Conservation (phyloP, 1,140 invertebrate genomes). For the Pseudomyrmex concolor region DNA sequence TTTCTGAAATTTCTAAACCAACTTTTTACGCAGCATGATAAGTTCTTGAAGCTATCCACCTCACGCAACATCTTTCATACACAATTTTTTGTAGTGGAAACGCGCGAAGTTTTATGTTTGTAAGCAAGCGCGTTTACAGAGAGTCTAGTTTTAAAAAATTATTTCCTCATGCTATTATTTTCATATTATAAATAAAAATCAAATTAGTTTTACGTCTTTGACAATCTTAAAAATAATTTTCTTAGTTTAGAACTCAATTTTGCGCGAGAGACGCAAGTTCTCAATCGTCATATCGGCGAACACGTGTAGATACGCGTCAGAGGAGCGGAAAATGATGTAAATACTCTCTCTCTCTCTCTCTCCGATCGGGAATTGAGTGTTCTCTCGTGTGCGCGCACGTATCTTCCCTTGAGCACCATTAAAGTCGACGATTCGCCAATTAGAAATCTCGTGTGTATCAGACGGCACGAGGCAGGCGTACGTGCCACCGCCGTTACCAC, state of each 20-base stretch:
- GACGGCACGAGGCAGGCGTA: slow-evolving; percentile 42
- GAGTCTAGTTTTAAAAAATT: not conserved
- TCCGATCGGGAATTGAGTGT: slow-evolving; percentile 58
- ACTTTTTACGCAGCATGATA: not conserved
- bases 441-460: slow-evolving; percentile 68
- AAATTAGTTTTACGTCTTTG: no score
- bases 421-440: slow-evolving; percentile 69
- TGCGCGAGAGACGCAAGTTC: not conserved
- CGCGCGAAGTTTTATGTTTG: not conserved
- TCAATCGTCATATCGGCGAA: not conserved
- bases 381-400: slow-evolving; percentile 37
- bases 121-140: not conserved
- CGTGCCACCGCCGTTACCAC: slow-evolving; percentile 49
- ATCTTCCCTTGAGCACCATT: slow-evolving; percentile 63
- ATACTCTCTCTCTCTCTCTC: slow-evolving; percentile 60
- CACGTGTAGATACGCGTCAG: not conserved
- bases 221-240: no score
- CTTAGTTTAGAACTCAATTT: no score
- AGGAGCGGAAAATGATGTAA: slow-evolving; percentile 18
- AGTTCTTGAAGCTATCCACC: not conserved
- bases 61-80: no score
- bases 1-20: not conserved
- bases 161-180: not conserved
- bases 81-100: not conserved
- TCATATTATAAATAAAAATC: not conserved